Evolutionary conservation across 1,140 invertebrate genomes (phyloP).

Genomic region (Wasmannia auropunctata): DNA sequence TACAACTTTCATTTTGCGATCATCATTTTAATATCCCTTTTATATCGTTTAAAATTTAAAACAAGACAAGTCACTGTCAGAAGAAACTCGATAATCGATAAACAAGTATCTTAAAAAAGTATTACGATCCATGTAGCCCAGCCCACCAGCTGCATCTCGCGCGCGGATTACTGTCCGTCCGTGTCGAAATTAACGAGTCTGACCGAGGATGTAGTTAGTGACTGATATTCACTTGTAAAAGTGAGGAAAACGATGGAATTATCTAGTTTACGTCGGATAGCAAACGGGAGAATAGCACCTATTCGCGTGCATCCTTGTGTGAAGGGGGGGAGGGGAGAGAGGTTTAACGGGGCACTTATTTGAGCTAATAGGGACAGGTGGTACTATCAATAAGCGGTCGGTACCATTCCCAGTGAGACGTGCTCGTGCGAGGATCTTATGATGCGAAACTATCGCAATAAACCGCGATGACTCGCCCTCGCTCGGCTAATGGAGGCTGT

Average conservation of each 20-base stretch:
- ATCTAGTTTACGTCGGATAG: constrained; percentile 17
- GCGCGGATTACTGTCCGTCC: not conserved
- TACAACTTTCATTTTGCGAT: not conserved
- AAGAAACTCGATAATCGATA: not conserved
- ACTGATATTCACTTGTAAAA: not conserved
- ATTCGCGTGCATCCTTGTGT: constrained; percentile 10
- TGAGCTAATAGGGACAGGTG: constrained; percentile 50
- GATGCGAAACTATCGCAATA: constrained; percentile 58
- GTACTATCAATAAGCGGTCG: constrained; percentile 37
- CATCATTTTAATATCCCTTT: not conserved
- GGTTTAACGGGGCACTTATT: constrained; percentile 36
- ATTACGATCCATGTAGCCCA: not conserved
- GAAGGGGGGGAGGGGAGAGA: too few species aligned
- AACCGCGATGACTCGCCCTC: constrained; percentile 57
- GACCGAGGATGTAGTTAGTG: constrained; percentile 21
- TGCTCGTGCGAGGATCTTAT: constrained; percentile 23
- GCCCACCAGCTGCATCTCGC: not conserved
- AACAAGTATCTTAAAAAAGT: constrained; percentile 8
- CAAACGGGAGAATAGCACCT: not conserved
- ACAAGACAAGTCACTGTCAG: not conserved
- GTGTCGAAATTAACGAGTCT: constrained; percentile 25
- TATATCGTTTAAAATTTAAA: not conserved
- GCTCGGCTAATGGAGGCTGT: constrained; percentile 49
- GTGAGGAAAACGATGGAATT: constrained; percentile 5
- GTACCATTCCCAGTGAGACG: constrained; percentile 21